phyloP scores from a whole-genome alignment of 92 coral and sea anemone genomes.

The Palythoa grandis region DNA sequence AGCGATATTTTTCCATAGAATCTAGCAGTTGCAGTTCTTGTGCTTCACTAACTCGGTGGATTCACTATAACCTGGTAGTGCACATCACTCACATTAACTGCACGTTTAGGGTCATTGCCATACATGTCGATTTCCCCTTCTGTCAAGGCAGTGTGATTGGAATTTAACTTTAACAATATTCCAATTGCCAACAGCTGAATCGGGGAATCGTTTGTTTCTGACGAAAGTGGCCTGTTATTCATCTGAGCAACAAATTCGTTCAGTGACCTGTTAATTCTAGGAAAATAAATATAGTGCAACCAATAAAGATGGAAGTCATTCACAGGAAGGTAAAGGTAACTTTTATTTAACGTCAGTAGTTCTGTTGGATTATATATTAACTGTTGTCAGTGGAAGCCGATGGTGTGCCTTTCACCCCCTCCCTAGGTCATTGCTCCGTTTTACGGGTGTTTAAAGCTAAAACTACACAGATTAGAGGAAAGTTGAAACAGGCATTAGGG shows the following conservation, averaged over 20 bases:
- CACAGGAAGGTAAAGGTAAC: too few relatives aligned
- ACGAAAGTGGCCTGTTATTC: constrained; percentile 56
- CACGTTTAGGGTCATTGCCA: constrained; percentile 49
- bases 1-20: constrained; percentile 41
- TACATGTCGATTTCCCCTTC: constrained; percentile 42
- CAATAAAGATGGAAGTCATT: constrained; percentile 66
- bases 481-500: too few relatives aligned
- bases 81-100: constrained; percentile 44
- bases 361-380: too few relatives aligned
- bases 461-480: too few relatives aligned
- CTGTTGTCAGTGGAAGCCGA: too few relatives aligned
- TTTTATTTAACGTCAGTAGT: too few relatives aligned
- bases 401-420: too few relatives aligned
- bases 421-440: too few relatives aligned
- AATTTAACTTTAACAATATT: constrained; percentile 51
- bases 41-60: constrained; percentile 48
- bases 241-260: constrained; percentile 56
- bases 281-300: constrained; percentile 63
- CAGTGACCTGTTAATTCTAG: constrained; percentile 71
- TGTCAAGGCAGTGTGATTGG: constrained; percentile 42
- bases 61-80: constrained; percentile 47
- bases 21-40: constrained; percentile 41
- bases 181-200: constrained; percentile 55
- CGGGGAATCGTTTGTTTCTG: constrained; percentile 53
- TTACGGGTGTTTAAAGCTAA: too few relatives aligned